Percentiles rank a stretch among this genome's conserved stretches.
phyloP scores from a whole-genome alignment of 2,113 vertebrate genomes.

The Baryphthengus martii region DNA sequence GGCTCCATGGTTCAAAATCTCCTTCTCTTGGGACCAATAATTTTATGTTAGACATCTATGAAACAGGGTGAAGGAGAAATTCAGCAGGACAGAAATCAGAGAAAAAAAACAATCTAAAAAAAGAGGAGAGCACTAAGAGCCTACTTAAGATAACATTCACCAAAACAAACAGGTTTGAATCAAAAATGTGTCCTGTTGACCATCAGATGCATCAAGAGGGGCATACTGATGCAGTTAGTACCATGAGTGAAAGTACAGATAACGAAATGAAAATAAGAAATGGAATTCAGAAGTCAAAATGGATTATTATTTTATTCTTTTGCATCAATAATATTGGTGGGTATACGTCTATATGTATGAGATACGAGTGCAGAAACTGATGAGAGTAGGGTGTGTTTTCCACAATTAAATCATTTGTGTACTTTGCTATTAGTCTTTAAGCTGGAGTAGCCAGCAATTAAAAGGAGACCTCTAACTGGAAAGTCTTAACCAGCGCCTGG shows the following conservation, averaged over 20 bases:
- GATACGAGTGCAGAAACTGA: not conserved
- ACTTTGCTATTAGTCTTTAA: not conserved
- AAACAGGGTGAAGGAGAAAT: not conserved
- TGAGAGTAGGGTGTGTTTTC: not conserved
- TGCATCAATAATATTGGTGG: not conserved
- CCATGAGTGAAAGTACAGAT: not conserved
- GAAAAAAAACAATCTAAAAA: not conserved
- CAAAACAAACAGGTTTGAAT: not conserved
- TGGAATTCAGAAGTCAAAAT: not conserved
- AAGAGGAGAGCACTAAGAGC: not conserved
- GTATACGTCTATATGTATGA: not conserved
- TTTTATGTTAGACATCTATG: not conserved
- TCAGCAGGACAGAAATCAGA: not conserved
- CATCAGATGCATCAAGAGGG: not conserved
- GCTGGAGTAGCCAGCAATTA: not conserved
- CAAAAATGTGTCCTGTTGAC: not conserved
- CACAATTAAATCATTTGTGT: not conserved
- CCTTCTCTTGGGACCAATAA: not conserved
- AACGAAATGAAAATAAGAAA: not conserved
- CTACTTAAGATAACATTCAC: not conserved
- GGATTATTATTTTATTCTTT: not conserved
- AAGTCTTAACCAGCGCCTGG: not conserved
- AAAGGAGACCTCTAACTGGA: not conserved
- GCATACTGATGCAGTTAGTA: not conserved
- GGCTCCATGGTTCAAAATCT: not conserved